Percentiles rank a stretch among this genome's conserved stretches.
These are phyloP conservation scores for Gambusia yucatana DNA, from an alignment of 2,797 vertebrate species.

Conservation along the genomic window DNA sequence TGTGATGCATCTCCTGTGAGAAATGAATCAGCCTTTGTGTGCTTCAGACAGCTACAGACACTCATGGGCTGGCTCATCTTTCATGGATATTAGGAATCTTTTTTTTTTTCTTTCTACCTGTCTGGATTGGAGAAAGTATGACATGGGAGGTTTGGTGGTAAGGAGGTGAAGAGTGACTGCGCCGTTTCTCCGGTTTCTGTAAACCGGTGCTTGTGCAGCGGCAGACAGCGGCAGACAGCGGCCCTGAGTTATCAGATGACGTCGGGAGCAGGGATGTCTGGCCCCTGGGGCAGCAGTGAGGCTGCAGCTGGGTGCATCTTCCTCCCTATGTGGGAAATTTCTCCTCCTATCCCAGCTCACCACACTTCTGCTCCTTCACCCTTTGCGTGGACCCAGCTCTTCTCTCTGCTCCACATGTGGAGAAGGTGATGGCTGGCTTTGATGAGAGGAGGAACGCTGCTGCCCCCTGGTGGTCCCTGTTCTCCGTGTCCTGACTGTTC, in stretches of 20 bases:
- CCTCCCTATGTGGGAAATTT: conserved; percentile 33
- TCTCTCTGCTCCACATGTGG: conserved; percentile 69
- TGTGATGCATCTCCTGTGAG: conserved; percentile 28
- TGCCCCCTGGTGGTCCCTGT: conserved; percentile 86
- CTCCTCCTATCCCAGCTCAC: conserved; percentile 65
- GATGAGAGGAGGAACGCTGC: conserved; percentile 85
- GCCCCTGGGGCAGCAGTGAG: conserved; percentile 82
- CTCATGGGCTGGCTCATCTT: conserved; percentile 51
- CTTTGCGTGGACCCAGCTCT: conserved; percentile 52
- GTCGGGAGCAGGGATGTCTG: conserved; percentile 64
- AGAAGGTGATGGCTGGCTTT: conserved; percentile 67
- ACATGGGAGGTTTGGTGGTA: conserved; percentile 3
- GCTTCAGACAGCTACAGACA: conserved; percentile 34
- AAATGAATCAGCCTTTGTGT: conserved; percentile 58
- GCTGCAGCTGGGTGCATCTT: conserved; percentile 70
- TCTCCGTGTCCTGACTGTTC: conserved; percentile 55
- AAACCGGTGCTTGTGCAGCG: conserved; percentile 63
- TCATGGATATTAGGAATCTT: conserved; percentile 14
- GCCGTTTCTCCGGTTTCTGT: conserved; percentile 40
- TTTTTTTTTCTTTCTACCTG: not conserved
- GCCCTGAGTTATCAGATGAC: conserved; percentile 82
- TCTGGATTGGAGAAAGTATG: conserved; percentile 19
- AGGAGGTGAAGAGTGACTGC: conserved; percentile 49
- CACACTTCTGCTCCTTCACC: conserved; percentile 61
- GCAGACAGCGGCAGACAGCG: conserved; percentile 81